Percentiles rank a stretch among this genome's conserved stretches.
Evolutionary conservation across 2,888 invertebrate species (phyloP).

Genomic region (Ormyrus pomaceus): DNA sequence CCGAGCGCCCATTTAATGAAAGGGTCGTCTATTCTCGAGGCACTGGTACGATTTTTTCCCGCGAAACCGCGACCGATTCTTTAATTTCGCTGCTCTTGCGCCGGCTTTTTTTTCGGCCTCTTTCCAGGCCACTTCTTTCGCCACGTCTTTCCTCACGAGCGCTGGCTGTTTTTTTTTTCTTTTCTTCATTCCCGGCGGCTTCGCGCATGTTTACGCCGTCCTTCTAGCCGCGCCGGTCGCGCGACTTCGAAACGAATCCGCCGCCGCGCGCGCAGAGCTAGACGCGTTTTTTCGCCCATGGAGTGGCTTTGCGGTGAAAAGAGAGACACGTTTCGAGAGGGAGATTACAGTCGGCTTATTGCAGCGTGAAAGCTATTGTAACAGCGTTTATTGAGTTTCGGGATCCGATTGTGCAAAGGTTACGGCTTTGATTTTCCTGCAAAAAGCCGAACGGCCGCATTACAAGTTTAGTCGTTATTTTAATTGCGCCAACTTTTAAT

Average conservation of each 20-base stretch:
- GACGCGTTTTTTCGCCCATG: conserved; percentile 1
- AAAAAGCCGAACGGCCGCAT: too few relatives aligned
- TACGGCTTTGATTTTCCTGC: too few relatives aligned
- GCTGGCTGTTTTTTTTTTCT: not conserved
- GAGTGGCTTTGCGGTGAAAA: conserved; percentile 28
- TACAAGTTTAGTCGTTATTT: too few relatives aligned
- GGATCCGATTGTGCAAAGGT: too few relatives aligned
- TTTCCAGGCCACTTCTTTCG: conserved; percentile 47
- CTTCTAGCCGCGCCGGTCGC: conserved; percentile 7
- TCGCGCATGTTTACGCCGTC: not conserved
- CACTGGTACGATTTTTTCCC: conserved; percentile 1
- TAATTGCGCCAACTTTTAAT: too few relatives aligned
- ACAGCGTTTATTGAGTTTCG: not conserved
- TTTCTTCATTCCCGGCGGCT: not conserved
- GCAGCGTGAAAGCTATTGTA: conserved; percentile 13
- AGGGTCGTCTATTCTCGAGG: conserved; percentile 1
- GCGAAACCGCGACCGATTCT: conserved; percentile 42
- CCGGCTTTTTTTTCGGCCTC: conserved; percentile 16
- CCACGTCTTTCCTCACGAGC: conserved; percentile 45
- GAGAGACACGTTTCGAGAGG: conserved; percentile 13
- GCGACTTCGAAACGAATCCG: conserved; percentile 36
- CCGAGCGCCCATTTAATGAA: conserved; percentile 12
- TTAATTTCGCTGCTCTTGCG: conserved; percentile 31
- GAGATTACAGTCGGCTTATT: conserved; percentile 23
- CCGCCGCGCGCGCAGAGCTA: not conserved